phyloP scores from a whole-genome alignment of 2,888 invertebrate species.

The Mayetiola destructor region DNA sequence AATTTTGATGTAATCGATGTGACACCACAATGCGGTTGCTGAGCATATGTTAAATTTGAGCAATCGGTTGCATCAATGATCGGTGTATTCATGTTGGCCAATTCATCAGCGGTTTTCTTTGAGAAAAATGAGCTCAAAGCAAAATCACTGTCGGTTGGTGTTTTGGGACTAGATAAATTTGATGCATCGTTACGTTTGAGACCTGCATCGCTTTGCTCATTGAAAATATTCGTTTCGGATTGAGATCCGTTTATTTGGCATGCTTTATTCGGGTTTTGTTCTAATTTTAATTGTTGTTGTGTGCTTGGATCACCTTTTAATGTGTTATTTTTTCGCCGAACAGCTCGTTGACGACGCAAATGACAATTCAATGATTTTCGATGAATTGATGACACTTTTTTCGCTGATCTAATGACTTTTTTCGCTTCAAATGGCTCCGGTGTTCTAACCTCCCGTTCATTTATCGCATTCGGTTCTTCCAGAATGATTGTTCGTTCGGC shows the following conservation, averaged over 20 bases:
- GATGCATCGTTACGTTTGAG: conserved; percentile 22
- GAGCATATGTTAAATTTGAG: not conserved
- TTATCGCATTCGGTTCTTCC: conserved; percentile 14
- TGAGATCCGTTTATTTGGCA: too few relatives aligned
- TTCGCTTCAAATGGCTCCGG: conserved; percentile 20
- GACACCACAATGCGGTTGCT: conserved; percentile 1
- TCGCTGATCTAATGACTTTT: not conserved
- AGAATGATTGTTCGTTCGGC: conserved; percentile 18
- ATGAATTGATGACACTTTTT: conserved; percentile 9
- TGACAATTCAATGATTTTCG: conserved; percentile 20
- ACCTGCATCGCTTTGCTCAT: conserved; percentile 22
- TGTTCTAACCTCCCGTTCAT: conserved; percentile 29
- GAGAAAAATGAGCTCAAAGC: conserved; percentile 17
- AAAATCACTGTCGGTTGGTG: conserved; percentile 18
- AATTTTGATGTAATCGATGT: conserved; percentile 8
- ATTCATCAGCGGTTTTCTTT: conserved; percentile 18
- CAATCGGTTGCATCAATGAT: not conserved
- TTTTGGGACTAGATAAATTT: conserved; percentile 2
- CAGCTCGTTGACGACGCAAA: conserved; percentile 28
- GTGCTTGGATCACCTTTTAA: not conserved
- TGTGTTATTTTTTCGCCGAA: conserved; percentile 25
- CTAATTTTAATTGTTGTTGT: not conserved
- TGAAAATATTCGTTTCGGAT: conserved; percentile 20
- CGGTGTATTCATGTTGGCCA: conserved; percentile 21
- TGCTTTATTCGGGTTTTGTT: not conserved